These are phyloP conservation scores for Microcaecilia unicolor DNA, from an alignment of 2,797 vertebrate species.

Conservation along the genomic window DNA sequence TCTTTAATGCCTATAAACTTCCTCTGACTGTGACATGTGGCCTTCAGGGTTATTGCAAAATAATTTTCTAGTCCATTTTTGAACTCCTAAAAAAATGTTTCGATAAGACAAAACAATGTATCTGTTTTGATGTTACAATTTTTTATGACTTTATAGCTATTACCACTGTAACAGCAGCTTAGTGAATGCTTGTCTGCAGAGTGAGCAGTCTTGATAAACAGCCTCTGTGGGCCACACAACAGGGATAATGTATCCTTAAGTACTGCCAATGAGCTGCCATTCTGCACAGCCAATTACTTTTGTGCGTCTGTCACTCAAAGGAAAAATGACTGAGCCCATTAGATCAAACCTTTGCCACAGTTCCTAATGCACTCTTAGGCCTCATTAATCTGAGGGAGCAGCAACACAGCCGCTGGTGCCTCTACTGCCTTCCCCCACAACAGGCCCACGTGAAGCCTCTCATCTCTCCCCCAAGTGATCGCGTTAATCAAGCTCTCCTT, in stretches of 20 bases:
- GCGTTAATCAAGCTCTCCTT: conserved; percentile 78
- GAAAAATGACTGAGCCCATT: conserved; percentile 79
- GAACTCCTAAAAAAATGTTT: conserved; percentile 49
- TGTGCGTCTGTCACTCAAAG: conserved; percentile 77
- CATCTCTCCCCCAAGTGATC: conserved; percentile 61
- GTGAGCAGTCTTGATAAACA: conserved; percentile 75
- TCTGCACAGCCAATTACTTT: conserved; percentile 81
- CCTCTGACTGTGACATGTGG: rapidly evolving
- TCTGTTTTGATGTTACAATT: conserved; percentile 13
- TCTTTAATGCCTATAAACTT: rapidly evolving
- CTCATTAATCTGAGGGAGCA: conserved; percentile 75
- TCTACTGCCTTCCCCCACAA: conserved; percentile 58
- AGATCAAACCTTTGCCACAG: conserved; percentile 77
- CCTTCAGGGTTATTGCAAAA: conserved; percentile 5
- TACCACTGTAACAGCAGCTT: conserved; percentile 57
- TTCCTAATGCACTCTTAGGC: conserved; percentile 75
- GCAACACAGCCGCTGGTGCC: conserved; percentile 64
- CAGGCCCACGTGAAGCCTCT: conserved; percentile 66
- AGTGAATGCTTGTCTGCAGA: conserved; percentile 63
- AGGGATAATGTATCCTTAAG: conserved; percentile 77
- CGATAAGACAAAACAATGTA: conserved; percentile 28
- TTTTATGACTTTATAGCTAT: conserved; percentile 42
- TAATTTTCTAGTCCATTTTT: conserved; percentile 16
- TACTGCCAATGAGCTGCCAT: conserved; percentile 77
- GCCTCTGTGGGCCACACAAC: conserved; percentile 73